phyloP scores from a whole-genome alignment of 2,888 invertebrate genomes.

The Caenorhabditis wallacei region DNA sequence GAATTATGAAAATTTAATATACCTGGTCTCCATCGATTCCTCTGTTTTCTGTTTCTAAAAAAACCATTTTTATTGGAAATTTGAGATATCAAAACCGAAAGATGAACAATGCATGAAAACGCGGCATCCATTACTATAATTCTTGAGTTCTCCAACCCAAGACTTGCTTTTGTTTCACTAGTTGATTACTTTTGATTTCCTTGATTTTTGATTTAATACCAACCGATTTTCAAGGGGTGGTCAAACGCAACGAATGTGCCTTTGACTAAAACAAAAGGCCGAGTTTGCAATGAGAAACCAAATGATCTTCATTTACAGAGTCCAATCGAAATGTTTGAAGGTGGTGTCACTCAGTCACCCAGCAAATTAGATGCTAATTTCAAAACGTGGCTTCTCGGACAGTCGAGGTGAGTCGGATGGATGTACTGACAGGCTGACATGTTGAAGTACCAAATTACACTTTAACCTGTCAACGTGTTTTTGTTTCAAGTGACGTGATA shows the following conservation, averaged over 20 bases:
- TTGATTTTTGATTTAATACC: conserved; percentile 46
- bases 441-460: conserved; percentile 33
- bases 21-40: conserved; percentile 52
- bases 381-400: conserved; percentile 83
- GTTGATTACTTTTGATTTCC: conserved; percentile 53
- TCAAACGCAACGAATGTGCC: conserved; percentile 26
- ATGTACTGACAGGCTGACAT: conserved; percentile 53
- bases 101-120: conserved; percentile 37
- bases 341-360: conserved; percentile 82
- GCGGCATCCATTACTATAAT: conserved; percentile 43
- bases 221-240: conserved; percentile 52
- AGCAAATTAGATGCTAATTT: conserved; percentile 83
- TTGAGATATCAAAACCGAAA: too few species aligned
- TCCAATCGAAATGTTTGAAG: conserved; percentile 84
- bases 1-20: conserved; percentile 21
- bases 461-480: conserved; percentile 49
- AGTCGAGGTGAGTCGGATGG: conserved; percentile 77
- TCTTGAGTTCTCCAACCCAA: conserved; percentile 61
- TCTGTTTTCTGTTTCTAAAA: conserved; percentile 48
- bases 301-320: conserved; percentile 70
- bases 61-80: background rate
- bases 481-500: conserved; percentile 52
- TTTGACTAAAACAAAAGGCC: conserved; percentile 20
- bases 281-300: background rate
- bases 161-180: conserved; percentile 65